Conservation (phyloP, 2,888 invertebrate species). For the Willowsia nigromaculata region DNA sequence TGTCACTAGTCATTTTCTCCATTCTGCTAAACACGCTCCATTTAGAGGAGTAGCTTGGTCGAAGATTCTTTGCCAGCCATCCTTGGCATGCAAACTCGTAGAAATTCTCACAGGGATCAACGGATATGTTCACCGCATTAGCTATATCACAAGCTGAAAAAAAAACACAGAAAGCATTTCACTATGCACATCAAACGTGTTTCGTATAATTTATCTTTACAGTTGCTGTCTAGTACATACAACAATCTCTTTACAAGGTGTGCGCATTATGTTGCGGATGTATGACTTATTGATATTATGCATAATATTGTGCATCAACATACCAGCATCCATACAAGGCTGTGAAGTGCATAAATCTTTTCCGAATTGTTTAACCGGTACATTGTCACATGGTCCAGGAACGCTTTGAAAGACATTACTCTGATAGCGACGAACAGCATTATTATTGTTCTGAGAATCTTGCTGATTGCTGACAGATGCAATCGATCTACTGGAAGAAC, state of each 20-base stretch:
- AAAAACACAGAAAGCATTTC: not conserved
- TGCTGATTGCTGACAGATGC: constrained; percentile 57
- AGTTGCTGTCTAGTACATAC: not conserved
- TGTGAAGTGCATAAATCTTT: constrained; percentile 60
- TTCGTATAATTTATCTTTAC: not conserved
- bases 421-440: constrained; percentile 49
- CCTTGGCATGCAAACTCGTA: constrained; percentile 74
- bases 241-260: too few relatives aligned
- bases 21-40: constrained; percentile 72
- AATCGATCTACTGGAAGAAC: constrained; percentile 55
- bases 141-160: constrained; percentile 66
- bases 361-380: constrained; percentile 63
- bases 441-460: constrained; percentile 38
- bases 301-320: not conserved
- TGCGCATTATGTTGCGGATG: too few relatives aligned
- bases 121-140: constrained; percentile 65
- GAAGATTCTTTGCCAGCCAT: constrained; percentile 71
- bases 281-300: too few relatives aligned
- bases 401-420: constrained; percentile 64
- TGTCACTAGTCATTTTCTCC: constrained; percentile 66
- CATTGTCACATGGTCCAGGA: constrained; percentile 63
- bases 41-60: constrained; percentile 65
- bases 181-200: not conserved
- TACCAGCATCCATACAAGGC: constrained; percentile 64
- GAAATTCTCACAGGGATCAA: constrained; percentile 74